Evolutionary conservation across 1,140 invertebrate species (phyloP), one percentile per base, ranked within the genome.

Genomic region (Drosophila ohnishii): DNA sequence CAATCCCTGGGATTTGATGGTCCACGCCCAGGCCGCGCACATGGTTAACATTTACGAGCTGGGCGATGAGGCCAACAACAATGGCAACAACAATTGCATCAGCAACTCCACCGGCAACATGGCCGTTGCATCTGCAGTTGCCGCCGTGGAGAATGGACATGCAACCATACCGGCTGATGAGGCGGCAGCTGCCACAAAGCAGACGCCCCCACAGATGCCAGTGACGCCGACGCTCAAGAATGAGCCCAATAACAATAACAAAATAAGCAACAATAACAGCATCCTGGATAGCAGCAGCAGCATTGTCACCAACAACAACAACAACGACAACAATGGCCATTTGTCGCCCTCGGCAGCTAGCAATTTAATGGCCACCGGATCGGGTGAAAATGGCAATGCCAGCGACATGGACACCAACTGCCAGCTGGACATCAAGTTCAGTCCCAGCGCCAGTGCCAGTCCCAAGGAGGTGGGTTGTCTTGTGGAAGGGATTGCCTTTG

Each of bases 1-100:
- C 65, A 95, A 94, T 79, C 95, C 95, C 40, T 96, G 95, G 95
- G 95, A 96, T 91, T 92, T 96, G 76, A 96, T 96, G 95, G 95
- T 96, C 16, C 95, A 96, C 90, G 95, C 95, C 64, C 95, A 96
- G 86, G 95, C 95, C 28, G 95, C 95, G 45, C 95, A 96, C 91
- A 96, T 96, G 95, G 93, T 96, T 90, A 96, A 96, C 92, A 96
- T 96, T 82, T 96, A 96, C 92, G 95, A 96, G 92, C 92, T 96
- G 67, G 95, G 95, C 67, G 83, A 91, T 92, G 80, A 92, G 77
- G 77, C 66, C 58, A 75, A 64, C 40, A 60, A 35, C 40, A 60
- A 35, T 35, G 13, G 9, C 35, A 72, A 39, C 55, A 73, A 48
- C 57, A 73, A 55, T 22, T 34, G 59, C 63, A 65, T 44, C 59